Conservation (phyloP, 2,113 vertebrate species). For the Agelaius tricolor region DNA sequence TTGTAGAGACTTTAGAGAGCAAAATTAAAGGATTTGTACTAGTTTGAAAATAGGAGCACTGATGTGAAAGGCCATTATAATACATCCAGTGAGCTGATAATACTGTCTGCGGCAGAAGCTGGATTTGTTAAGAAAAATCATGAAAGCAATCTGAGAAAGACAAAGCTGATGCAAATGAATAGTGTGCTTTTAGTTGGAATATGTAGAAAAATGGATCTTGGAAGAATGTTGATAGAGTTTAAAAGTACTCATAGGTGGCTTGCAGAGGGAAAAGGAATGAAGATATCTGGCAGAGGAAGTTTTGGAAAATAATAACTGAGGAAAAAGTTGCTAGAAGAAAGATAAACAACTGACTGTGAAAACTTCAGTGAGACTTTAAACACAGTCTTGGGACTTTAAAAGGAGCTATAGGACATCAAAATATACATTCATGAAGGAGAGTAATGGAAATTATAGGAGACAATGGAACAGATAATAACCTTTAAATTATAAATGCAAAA, state of each 20-base stretch:
- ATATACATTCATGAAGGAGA: not conserved
- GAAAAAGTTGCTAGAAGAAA: not conserved
- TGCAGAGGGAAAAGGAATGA: not conserved
- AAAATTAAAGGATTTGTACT: not conserved
- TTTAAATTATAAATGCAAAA: not conserved
- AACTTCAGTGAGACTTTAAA: not conserved
- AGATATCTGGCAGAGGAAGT: not conserved
- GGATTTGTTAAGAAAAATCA: not conserved
- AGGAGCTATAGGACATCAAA: not conserved
- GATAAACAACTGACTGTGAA: not conserved
- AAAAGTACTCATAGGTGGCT: not conserved
- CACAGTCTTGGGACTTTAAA: not conserved
- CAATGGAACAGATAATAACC: not conserved
- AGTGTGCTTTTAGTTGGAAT: not conserved
- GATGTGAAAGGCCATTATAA: not conserved
- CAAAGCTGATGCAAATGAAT: not conserved
- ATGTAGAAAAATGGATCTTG: not conserved
- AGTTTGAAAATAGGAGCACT: not conserved
- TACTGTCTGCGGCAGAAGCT: not conserved
- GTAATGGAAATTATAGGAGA: not conserved
- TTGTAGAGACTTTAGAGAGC: not conserved
- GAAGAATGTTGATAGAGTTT: not conserved
- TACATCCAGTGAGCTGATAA: not conserved
- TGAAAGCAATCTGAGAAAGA: not conserved
- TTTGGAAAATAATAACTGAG: not conserved